Conservation (phyloP, 2,888 invertebrate genomes). For the Drosophila trichaetosa region DNA sequence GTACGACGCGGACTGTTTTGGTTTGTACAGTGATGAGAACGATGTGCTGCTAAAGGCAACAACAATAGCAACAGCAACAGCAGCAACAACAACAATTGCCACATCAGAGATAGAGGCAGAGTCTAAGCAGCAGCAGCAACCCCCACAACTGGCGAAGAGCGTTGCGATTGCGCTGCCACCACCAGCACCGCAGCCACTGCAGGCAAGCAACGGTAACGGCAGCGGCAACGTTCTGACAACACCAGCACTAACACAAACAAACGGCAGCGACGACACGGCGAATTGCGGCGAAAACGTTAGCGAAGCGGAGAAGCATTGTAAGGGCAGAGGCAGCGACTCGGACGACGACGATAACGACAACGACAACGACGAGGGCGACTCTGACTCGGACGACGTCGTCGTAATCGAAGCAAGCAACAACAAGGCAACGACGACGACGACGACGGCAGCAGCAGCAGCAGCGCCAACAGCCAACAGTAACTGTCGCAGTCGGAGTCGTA, state of each 20-base stretch:
- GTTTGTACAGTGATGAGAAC: slow-evolving; percentile 94
- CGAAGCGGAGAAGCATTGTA: slow-evolving; percentile 59
- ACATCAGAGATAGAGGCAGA: slow-evolving; percentile 43
- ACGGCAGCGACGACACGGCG: slow-evolving; percentile 66
- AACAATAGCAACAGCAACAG: slow-evolving; percentile 87
- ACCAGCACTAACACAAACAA: slow-evolving; percentile 39
- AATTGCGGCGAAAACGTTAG: slow-evolving; percentile 64
- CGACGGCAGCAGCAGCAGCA: slow-evolving; percentile 46
- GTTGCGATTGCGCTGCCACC: slow-evolving; percentile 39
- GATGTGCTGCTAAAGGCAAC: slow-evolving; percentile 94
- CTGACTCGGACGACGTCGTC: slow-evolving; percentile 76
- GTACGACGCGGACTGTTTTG: slow-evolving; percentile 96
- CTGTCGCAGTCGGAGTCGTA: slow-evolving; percentile 68
- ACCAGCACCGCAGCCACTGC: slow-evolving; percentile 55
- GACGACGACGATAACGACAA: slow-evolving; percentile 55
- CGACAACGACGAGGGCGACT: slow-evolving; percentile 61
- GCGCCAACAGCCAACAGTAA: slow-evolving; percentile 46
- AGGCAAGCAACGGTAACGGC: slow-evolving; percentile 63
- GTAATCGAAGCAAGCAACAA: slow-evolving; percentile 73
- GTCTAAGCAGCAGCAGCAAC: slow-evolving; percentile 86
- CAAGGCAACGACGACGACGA: slow-evolving; percentile 45
- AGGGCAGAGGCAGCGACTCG: slow-evolving; percentile 46
- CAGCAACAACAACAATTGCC: slow-evolving; percentile 85
- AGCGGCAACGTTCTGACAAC: slow-evolving; percentile 37
- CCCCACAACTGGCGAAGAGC: slow-evolving; percentile 52